A percentile compares a stretch with the other conserved stretches of the same genome.
phyloP scores from a whole-genome alignment of 2,113 vertebrate genomes.

The Collichthys lucidus region DNA sequence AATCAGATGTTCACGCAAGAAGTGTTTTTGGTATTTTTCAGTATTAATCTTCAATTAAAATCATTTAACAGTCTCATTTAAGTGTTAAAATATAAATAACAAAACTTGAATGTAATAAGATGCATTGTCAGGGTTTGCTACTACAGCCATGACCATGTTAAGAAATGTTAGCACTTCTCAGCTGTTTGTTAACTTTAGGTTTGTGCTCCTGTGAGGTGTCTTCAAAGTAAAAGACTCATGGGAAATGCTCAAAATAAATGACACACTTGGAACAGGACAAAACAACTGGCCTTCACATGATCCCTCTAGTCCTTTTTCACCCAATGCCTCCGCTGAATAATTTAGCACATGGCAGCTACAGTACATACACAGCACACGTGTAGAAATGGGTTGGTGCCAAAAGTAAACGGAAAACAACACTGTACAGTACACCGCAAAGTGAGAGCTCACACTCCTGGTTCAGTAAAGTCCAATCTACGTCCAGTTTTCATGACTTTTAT shows the following conservation, averaged over 20 bases:
- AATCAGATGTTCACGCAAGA: too few relatives aligned
- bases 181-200: too few relatives aligned
- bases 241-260: not conserved
- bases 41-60: not conserved
- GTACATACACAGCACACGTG: constrained; percentile 27
- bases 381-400: constrained; percentile 12
- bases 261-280: constrained; percentile 35
- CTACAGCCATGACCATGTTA: too few relatives aligned
- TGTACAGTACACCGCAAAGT: not conserved
- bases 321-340: constrained; percentile 60
- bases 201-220: too few relatives aligned
- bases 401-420: constrained; percentile 6
- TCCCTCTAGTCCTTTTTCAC: constrained; percentile 29
- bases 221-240: too few relatives aligned
- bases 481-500: constrained; percentile 16
- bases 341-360: constrained; percentile 53
- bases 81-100: too few relatives aligned
- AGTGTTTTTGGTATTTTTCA: not conserved
- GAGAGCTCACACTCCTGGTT: not conserved
- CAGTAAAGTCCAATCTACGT: not conserved
- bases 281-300: constrained; percentile 29
- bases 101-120: too few relatives aligned
- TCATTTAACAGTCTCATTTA: not conserved
- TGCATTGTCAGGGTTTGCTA: too few relatives aligned
- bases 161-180: too few relatives aligned